Base-by-base conservation (phyloP, 37 sponge, comb jelly and placozoan species). In the Beroe ovata region DNA sequence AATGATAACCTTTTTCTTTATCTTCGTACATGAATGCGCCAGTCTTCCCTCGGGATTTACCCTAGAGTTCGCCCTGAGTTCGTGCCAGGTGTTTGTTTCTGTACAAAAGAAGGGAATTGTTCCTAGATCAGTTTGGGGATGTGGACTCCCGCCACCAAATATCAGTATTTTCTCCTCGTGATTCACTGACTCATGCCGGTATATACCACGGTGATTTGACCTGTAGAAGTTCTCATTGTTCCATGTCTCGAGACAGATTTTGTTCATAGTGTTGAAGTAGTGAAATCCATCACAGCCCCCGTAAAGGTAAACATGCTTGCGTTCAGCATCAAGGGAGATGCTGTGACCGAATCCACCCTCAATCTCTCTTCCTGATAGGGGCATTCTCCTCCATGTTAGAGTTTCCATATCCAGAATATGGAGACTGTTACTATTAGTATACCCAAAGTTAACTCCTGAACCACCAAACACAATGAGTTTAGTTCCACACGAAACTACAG, bases 331-430 rank as follows among this genome's bases (percentile, higher is more conserved):
- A 1, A 77, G 26, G 8, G 84, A 77, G 14, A 77, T 77, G 41
- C 84, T 77, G 8, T 77, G 84, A 19, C 84, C 84, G 41, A 33
- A 77, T 11, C 84, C 54, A n/a, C 54, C 84, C 38, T 77, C 84
- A 42, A 77, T 77, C 8, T 23, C 6, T 18, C 33, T 42, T 3
- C 84, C 84, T 21, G 0, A 42, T 8, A 39, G 30, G 1, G 1
- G 20, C 0, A 77, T 25, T 18, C 20, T 23, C 4, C 25, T 29
- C 84, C 84, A 77, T 23, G 26, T n/a, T 1, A 77, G 54, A 42
- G 42, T 77, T 8, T 6, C 28, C 23, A 41, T 19, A 40, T 77
- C 84, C n/a, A 77, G 38, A 23, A 77, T 20, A n/a, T 42, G 84
- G 11, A 77, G 47, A 0, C 33, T 39, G 21, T 42, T 35, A 77